Percentiles rank a stretch among this genome's conserved stretches.
These are phyloP conservation scores for Phylloscopus collybita DNA, from an alignment of 2,797 vertebrate genomes.

Conservation along the genomic window DNA sequence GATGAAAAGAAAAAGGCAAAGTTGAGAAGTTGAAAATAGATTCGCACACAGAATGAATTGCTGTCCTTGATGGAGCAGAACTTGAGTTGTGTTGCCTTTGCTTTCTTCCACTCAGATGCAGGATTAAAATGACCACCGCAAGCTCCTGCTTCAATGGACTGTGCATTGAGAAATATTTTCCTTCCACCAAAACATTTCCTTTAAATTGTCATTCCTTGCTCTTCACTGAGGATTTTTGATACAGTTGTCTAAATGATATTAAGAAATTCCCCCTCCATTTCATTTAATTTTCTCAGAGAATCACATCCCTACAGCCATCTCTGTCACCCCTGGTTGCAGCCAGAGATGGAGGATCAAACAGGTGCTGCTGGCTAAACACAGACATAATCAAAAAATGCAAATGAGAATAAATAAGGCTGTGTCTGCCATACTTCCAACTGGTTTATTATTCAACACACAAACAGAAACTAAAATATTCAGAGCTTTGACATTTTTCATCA, in stretches of 20 bases:
- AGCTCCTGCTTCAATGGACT: background rate
- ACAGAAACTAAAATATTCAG: background rate
- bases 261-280: background rate
- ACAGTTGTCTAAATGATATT: background rate
- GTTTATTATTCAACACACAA: background rate
- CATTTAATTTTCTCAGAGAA: background rate
- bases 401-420: background rate
- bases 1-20: background rate
- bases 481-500: background rate
- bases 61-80: background rate
- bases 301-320: background rate
- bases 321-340: background rate
- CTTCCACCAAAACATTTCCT: background rate
- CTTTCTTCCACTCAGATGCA: background rate
- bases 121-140: background rate
- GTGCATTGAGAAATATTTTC: background rate
- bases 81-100: background rate
- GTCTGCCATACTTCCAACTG: background rate
- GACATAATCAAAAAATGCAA: background rate
- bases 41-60: background rate
- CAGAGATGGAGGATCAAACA: background rate
- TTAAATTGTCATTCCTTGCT: background rate
- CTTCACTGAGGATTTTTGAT: background rate
- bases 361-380: fast-evolving
- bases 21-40: background rate